Evolutionary conservation across 2,797 vertebrate species (phyloP), one percentile per base, ranked within the genome.

Genomic region (Epinephelus awoara): DNA sequence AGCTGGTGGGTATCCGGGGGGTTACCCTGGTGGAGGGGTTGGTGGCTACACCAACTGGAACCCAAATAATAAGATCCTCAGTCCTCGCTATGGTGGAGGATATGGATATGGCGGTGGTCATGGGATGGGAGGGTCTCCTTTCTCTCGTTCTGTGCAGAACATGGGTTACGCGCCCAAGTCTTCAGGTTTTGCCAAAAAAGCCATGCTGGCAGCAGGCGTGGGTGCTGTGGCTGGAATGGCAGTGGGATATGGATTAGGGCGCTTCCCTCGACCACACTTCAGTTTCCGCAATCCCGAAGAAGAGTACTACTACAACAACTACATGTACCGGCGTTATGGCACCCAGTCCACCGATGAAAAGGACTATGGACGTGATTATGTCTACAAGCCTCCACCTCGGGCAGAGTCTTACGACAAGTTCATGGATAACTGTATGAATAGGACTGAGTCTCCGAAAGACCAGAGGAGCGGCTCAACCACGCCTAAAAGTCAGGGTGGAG

Each of bases 141-240:
- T 96, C 79, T 94, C 95, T 1, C 90, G 29, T 5, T 89, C 91
- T 1, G 95, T 95, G 49, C 78, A 93, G 61, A 27, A 1, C 2
- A 94, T 94, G 92, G 95, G 95, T n/a, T 92, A 87, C 59, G 10
- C 67, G 18, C 94, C 95, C 7, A 83, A 93, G 61, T 96, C 95
- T 12, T 75, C 89, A 66, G 78, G 91, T 38, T 96, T 96, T 55
- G 95, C 90, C 49, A 96, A 95, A 84, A 95, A 96, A 81, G 95
- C 94, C 56, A 89, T 95, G 51, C 0, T 96, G 85, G 95, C 95
- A 2, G 96, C 95, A 8, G 95, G 95, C 0, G 94, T 95, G 1
- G 95, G 95, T 1, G 94, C 93, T 2, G 56, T 96, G 46, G 93
- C 95, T 15, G 95, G 95, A 29, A 95, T 96, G 93, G 95, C 96